Conservation (phyloP, 2,888 invertebrate species). For the Ophion costatus region DNA sequence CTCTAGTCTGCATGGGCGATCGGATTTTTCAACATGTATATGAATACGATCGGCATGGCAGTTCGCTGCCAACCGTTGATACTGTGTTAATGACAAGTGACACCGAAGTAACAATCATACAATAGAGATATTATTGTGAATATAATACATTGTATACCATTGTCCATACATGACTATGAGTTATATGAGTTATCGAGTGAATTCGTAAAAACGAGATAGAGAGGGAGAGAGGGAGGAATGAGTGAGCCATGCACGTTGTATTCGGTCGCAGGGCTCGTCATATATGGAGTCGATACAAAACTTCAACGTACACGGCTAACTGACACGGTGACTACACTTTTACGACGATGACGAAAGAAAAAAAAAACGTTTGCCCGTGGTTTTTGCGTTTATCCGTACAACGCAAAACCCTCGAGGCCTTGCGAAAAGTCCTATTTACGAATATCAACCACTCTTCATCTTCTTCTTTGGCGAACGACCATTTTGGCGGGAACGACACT, state of each 20-base stretch:
- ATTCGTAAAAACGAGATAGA: slow-evolving; percentile 37
- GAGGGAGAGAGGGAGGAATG: background rate
- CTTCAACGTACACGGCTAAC: background rate
- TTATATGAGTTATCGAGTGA: slow-evolving; percentile 41
- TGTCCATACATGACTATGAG: slow-evolving; percentile 59
- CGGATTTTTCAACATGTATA: too few relatives aligned
- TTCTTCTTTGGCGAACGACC: background rate
- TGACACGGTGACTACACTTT: slow-evolving; percentile 37
- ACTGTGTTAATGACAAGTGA: slow-evolving; percentile 55
- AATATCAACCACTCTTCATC: background rate
- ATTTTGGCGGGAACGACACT: background rate
- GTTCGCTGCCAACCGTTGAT: slow-evolving; percentile 39
- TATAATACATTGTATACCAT: slow-evolving; percentile 64
- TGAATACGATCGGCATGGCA: background rate
- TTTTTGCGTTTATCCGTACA: slow-evolving; percentile 3
- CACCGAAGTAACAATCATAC: slow-evolving; percentile 62
- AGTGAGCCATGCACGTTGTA: slow-evolving; percentile 36
- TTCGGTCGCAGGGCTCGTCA: slow-evolving; percentile 41
- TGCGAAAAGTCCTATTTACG: background rate
- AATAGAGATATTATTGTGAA: slow-evolving; percentile 62
- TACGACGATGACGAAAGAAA: slow-evolving; percentile 20
- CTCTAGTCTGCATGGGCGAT: too few relatives aligned
- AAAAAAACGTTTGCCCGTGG: slow-evolving; percentile 11
- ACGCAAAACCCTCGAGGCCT: background rate
- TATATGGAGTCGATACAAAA: background rate